Evolutionary conservation across 2,888 invertebrate genomes (phyloP).

Genomic region (Scaptomyza tumidula): DNA sequence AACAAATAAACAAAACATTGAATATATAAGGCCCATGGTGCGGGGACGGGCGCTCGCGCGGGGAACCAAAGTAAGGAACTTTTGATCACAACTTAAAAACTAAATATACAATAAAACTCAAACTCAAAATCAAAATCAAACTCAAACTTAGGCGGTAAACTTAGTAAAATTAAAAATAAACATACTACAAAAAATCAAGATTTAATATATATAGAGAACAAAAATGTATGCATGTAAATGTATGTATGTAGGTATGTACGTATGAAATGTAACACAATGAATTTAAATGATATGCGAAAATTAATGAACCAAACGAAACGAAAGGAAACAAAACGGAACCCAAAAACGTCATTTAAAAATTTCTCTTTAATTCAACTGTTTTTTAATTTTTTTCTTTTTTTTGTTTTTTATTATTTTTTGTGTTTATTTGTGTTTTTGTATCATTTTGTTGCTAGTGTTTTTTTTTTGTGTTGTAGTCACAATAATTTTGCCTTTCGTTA

Average conservation of each 20-base stretch:
- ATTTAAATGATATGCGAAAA: conserved; percentile 70
- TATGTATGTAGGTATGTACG: conserved; percentile 18
- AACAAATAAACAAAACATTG: conserved; percentile 61
- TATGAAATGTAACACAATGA: conserved; percentile 76
- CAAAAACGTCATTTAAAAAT: conserved; percentile 48
- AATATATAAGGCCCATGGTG: conserved; percentile 66
- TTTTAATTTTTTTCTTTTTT: conserved; percentile 20
- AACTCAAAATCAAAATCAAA: conserved; percentile 41
- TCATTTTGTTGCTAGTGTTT: conserved; percentile 29
- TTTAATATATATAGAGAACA: not conserved
- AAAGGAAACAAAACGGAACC: conserved; percentile 22
- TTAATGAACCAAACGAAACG: conserved; percentile 38
- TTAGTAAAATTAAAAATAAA: conserved; percentile 39
- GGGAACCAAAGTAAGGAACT: conserved; percentile 84
- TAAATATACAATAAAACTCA: conserved; percentile 44
- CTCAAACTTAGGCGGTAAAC: conserved; percentile 45
- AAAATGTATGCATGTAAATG: conserved; percentile 11
- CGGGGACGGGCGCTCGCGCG: conserved; percentile 45
- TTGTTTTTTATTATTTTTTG: conserved; percentile 59
- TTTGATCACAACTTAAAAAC: conserved; percentile 79
- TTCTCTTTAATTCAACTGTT: conserved; percentile 32
- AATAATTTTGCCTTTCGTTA: conserved; percentile 46
- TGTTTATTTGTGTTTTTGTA: conserved; percentile 36
- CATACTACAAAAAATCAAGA: not conserved
- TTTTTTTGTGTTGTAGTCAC: conserved; percentile 33